Conservation (phyloP, 2,113 vertebrate genomes). For the Poeciliopsis retropinna region DNA sequence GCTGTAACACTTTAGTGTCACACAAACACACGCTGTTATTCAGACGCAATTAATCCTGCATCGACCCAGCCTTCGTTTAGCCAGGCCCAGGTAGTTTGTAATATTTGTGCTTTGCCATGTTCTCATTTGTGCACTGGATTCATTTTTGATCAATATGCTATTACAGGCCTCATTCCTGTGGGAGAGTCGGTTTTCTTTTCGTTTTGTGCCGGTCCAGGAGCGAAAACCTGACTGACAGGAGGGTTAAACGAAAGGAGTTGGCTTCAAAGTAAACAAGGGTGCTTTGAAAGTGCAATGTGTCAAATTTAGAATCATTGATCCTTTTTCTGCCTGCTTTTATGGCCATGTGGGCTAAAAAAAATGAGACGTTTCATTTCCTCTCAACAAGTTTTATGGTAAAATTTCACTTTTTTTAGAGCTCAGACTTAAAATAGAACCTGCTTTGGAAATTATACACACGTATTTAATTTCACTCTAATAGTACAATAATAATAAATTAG, state of each 20-base stretch:
- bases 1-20: conserved; percentile 2
- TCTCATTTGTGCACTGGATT: conserved; percentile 67
- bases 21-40: conserved; percentile 19
- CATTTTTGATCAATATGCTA: conserved; percentile 78
- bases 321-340: conserved; percentile 50
- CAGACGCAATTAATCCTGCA: conserved; percentile 73
- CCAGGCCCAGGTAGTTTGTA: conserved; percentile 63
- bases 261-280: conserved; percentile 56
- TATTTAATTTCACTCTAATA: conserved; percentile 74
- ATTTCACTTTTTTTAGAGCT: conserved; percentile 27
- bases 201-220: conserved; percentile 36
- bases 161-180: conserved; percentile 68
- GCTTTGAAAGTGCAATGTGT: conserved; percentile 43
- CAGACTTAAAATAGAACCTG: conserved; percentile 65
- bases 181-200: conserved; percentile 25
- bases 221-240: conserved; percentile 31
- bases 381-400: conserved; percentile 57
- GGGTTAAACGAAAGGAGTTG: conserved; percentile 54
- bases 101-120: conserved; percentile 65
- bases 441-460: conserved; percentile 65
- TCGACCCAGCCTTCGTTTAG: conserved; percentile 69
- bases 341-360: conserved; percentile 53
- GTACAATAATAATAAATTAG: conserved; percentile 80
- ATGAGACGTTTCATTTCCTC: conserved; percentile 51
- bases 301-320: conserved; percentile 65